These are phyloP conservation scores for Tretioscincus oriximinensis DNA, from an alignment of 2,113 vertebrate genomes.

Conservation along the genomic window DNA sequence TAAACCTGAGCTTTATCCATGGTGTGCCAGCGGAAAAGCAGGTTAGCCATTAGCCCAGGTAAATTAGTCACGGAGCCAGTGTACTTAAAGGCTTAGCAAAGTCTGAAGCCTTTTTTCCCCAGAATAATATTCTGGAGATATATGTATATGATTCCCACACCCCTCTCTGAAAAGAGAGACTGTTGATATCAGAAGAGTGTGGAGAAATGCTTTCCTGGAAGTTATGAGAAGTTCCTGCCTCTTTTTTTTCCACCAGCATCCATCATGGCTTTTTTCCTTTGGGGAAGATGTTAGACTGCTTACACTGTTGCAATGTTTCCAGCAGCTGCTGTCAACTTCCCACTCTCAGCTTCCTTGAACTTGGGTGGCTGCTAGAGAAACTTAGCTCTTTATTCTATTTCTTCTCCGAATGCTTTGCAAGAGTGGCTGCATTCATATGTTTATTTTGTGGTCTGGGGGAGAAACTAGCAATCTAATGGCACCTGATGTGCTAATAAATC, in stretches of 20 bases:
- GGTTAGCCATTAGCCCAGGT: too few species aligned
- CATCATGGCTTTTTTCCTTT: neutral
- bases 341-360: neutral
- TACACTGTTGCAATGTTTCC: neutral
- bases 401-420: neutral
- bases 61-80: too few species aligned
- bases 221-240: neutral
- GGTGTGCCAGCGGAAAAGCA: too few species aligned
- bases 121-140: too few species aligned
- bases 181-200: neutral
- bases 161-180: neutral
- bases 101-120: too few species aligned
- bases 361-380: neutral
- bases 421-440: conserved; percentile 5
- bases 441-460: conserved; percentile 13
- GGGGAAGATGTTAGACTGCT: neutral
- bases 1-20: too few species aligned
- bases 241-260: neutral
- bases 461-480: conserved; percentile 42
- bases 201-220: neutral
- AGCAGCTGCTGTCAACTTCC: neutral
- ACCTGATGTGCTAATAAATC: conserved; percentile 40
- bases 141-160: too few species aligned
- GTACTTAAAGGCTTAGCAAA: too few species aligned
- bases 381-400: fast-evolving